These are phyloP conservation scores for Eilema caniola DNA, from an alignment of 2,888 invertebrate species.

Conservation along the genomic window DNA sequence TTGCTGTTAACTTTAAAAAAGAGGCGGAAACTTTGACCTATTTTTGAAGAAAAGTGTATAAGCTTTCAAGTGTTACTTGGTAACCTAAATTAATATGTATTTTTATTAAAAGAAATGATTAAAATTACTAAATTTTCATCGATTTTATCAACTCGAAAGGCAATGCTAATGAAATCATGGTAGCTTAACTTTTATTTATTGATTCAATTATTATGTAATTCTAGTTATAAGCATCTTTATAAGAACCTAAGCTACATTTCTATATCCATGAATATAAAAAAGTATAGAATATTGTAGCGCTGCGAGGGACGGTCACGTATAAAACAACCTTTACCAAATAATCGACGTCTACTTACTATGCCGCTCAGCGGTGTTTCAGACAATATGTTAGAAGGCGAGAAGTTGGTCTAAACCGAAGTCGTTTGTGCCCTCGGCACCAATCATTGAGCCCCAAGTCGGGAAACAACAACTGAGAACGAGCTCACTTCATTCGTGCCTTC, in stretches of 20 bases:
- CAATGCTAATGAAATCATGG: too few species aligned
- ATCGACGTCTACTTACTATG: constrained; percentile 42
- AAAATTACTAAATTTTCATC: too few species aligned
- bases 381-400: constrained; percentile 47
- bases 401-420: constrained; percentile 58
- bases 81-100: too few species aligned
- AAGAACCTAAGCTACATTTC: not conserved
- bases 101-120: too few species aligned
- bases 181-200: too few species aligned
- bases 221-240: too few species aligned
- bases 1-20: not conserved
- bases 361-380: constrained; percentile 32
- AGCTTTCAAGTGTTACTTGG: too few species aligned
- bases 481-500: constrained; percentile 78
- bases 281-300: constrained; percentile 11
- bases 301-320: constrained; percentile 28
- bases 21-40: not conserved
- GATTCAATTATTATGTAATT: too few species aligned
- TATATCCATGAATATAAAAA: constrained; percentile 18
- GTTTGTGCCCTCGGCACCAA: constrained; percentile 64
- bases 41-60: not conserved
- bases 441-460: constrained; percentile 62
- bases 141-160: too few species aligned
- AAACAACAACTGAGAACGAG: constrained; percentile 77
- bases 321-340: constrained; percentile 38